Conservation (phyloP, 2,113 vertebrate genomes). For the Cygnus atratus region DNA sequence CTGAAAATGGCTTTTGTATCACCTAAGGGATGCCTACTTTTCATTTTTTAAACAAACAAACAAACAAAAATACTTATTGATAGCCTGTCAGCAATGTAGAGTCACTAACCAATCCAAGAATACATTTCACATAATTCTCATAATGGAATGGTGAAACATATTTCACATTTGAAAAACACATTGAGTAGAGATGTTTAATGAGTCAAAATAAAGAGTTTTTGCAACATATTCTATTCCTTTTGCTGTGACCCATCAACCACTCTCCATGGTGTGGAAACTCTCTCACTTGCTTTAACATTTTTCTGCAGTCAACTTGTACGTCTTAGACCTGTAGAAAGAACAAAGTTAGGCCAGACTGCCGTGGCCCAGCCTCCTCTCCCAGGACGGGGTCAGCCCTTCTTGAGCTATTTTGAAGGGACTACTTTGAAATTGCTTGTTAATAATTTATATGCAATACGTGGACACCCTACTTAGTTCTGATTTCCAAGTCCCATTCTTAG, state of each 20-base stretch:
- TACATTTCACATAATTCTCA: background rate
- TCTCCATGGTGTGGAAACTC: background rate
- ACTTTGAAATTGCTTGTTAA: background rate
- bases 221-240: background rate
- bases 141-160: background rate
- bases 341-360: background rate
- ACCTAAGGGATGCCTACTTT: no score
- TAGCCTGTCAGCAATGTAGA: background rate
- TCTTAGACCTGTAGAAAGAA: background rate
- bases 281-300: background rate
- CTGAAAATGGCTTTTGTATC: no score
- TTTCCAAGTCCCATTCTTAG: background rate
- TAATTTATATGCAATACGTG: background rate
- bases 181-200: background rate
- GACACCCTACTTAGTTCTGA: background rate
- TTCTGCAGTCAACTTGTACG: background rate
- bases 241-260: background rate
- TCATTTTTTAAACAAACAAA: no score
- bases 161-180: background rate
- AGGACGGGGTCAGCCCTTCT: background rate
- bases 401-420: background rate
- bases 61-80: background rate
- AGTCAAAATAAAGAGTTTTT: background rate
- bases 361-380: background rate
- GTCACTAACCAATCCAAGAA: background rate